Evolutionary conservation across 2,113 vertebrate genomes (phyloP).

Genomic region (Chauna torquata): DNA sequence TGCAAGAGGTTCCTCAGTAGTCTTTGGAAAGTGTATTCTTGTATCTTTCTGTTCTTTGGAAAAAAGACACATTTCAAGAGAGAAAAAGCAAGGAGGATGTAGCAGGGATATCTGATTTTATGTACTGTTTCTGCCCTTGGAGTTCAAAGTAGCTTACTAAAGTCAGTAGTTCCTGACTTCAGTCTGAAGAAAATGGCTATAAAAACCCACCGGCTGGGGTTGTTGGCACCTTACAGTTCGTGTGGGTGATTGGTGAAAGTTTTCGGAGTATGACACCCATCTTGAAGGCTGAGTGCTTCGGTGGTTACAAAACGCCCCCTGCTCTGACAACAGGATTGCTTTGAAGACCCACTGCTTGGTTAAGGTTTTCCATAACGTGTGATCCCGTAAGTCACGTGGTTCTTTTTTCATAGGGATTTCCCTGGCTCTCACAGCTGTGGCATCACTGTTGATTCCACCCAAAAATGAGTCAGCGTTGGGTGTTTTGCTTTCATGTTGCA

Average conservation of each 20-base stretch:
- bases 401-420: not conserved
- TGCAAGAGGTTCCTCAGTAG: not conserved
- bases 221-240: rapidly evolving
- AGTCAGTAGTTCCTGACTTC: not conserved
- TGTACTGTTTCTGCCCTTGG: not conserved
- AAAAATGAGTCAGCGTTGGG: not conserved
- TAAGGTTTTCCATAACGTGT: not conserved
- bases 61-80: not conserved
- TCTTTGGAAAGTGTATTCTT: not conserved
- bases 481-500: not conserved
- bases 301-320: not conserved
- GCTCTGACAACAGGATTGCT: not conserved
- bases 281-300: not conserved
- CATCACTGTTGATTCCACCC: not conserved
- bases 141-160: not conserved
- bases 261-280: not conserved
- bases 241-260: not conserved
- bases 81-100: not conserved
- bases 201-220: not conserved
- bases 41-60: not conserved
- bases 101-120: not conserved
- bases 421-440: not conserved
- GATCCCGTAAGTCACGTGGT: not conserved
- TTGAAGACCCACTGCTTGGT: not conserved
- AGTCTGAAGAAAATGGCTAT: not conserved